Base-by-base conservation (phyloP, 2,113 vertebrate genomes). In the Antigone vipio region DNA sequence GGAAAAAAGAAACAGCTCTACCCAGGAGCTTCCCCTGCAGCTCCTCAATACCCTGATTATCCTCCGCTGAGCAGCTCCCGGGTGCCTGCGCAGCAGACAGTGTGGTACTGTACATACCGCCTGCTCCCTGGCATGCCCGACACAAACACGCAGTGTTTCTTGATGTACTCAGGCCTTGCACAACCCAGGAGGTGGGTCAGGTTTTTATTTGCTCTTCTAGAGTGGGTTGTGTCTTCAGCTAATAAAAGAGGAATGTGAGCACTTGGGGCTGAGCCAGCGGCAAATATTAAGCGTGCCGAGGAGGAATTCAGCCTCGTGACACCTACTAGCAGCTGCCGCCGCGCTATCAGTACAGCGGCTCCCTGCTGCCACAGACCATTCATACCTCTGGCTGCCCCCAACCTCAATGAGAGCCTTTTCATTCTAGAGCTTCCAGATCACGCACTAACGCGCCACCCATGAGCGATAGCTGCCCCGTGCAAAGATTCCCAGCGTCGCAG, bases 221-320 rank as follows among this genome's bases (percentile, higher is more conserved):
- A 95, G 90, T 72, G 91, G 89, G 92, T 66, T 91, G 95, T 93
- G 81, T 94, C 96, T 88, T 82, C 93, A 96, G 89, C 91, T 96
- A 93, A 95, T 95, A 97, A 93, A 87, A 40, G 26, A 92, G 94
- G 96, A 97, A 97, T 97, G 96, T 23, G 73, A 93, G 91, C 21
- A 17, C 96, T 86, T 40, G 77, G 56, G 32, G 24, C 73, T 40
- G 89, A 93, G 81, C 86, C 67, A 18, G 87, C 38, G 73, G 80
- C 68, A 94, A 95, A 76, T 34, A 78, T 26, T 47, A 68, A 88
- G 68, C 3, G 1, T 74, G 72, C 56, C 0, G 6, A 84, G 69
- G 66, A 95, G 87, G 96, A 97, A 96, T 95, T 89, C 32, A 62
- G 85, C 81, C 11, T 18, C 19, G 5, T 42, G 81, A 58, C 76